A percentile compares a stretch with the other conserved stretches of the same genome.
These are phyloP conservation scores for Venturia canescens DNA, from an alignment of 1,140 invertebrate genomes.

Conservation along the genomic window DNA sequence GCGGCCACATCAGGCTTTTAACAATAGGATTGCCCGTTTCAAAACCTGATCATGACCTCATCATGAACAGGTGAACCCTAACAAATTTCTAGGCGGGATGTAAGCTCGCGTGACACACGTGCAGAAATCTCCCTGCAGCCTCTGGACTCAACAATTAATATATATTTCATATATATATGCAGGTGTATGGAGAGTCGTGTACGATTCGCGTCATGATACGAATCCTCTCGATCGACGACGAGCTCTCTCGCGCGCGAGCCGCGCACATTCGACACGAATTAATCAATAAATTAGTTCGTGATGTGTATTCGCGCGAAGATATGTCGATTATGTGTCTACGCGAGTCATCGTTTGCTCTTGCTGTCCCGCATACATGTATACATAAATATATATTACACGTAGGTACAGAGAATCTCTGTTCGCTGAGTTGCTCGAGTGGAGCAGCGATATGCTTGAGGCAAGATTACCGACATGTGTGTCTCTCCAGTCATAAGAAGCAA, in stretches of 20 bases:
- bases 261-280: slow-evolving; percentile 29
- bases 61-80: no score
- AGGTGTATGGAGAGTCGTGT: background rate
- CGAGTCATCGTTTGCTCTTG: background rate
- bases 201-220: slow-evolving; percentile 18
- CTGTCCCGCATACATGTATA: background rate
- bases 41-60: no score
- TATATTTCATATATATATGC: background rate
- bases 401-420: background rate
- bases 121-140: background rate
- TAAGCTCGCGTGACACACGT: slow-evolving; percentile 38
- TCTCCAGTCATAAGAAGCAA: background rate
- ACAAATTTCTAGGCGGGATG: no score
- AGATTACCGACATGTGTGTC: slow-evolving; percentile 13
- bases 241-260: slow-evolving; percentile 17
- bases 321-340: slow-evolving; percentile 25
- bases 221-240: slow-evolving; percentile 6
- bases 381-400: background rate
- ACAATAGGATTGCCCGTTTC: no score
- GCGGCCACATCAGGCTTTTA: no score
- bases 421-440: background rate
- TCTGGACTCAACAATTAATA: background rate
- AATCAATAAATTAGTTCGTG: slow-evolving; percentile 38
- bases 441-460: slow-evolving; percentile 4
- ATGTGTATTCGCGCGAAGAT: slow-evolving; percentile 40